Percentiles rank a stretch among this genome's conserved stretches.
phyloP scores from a whole-genome alignment of 2,888 invertebrate species.

The Drosophila differens region DNA sequence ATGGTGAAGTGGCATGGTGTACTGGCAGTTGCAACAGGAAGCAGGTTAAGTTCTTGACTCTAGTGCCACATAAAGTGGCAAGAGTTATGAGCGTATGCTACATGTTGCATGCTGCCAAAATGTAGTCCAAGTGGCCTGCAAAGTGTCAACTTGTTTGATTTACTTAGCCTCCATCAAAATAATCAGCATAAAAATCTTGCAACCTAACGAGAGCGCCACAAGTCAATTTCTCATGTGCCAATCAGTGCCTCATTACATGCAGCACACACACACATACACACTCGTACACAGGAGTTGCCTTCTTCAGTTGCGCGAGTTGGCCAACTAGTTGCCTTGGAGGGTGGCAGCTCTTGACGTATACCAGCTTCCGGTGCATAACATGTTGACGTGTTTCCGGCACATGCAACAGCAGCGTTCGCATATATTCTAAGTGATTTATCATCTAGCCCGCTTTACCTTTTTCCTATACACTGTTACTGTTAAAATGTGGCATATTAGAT shows the following conservation, averaged over 20 bases:
- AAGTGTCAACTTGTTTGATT: constrained; percentile 81
- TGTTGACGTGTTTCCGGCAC: constrained; percentile 74
- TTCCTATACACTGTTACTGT: constrained; percentile 9
- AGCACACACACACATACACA: constrained; percentile 18
- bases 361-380: constrained; percentile 74
- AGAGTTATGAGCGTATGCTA: constrained; percentile 60
- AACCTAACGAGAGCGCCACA: constrained; percentile 34
- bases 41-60: constrained; percentile 79
- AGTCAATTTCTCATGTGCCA: constrained; percentile 75
- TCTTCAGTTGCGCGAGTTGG: constrained; percentile 14
- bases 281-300: constrained; percentile 4
- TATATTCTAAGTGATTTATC: constrained; percentile 71
- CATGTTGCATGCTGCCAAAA: constrained; percentile 41
- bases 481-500: background rate
- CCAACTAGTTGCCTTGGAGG: constrained; percentile 23
- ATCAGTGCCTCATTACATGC: constrained; percentile 81
- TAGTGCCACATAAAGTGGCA: constrained; percentile 73
- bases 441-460: constrained; percentile 34
- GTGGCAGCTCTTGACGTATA: constrained; percentile 51
- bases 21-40: constrained; percentile 69
- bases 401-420: constrained; percentile 46
- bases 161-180: constrained; percentile 60
- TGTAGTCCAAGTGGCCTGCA: constrained; percentile 55
- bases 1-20: constrained; percentile 39
- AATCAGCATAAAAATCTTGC: constrained; percentile 57